These are phyloP conservation scores for Porites lobata DNA, from an alignment of 92 coral and sea anemone genomes.

Conservation along the genomic window DNA sequence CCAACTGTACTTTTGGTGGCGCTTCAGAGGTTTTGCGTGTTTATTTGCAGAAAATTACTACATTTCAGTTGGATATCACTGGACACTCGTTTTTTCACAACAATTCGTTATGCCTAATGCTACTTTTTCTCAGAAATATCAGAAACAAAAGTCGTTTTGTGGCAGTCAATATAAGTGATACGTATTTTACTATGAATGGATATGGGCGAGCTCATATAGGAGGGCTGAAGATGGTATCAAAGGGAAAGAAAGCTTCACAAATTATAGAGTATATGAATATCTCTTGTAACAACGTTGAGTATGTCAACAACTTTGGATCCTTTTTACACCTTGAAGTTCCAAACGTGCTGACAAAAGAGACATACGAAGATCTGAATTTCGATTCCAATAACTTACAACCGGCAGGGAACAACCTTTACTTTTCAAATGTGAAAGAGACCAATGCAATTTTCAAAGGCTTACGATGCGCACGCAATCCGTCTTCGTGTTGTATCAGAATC, in stretches of 20 bases:
- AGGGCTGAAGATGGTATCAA: constrained; percentile 1
- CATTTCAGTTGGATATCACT: not conserved
- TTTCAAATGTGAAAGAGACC: not conserved
- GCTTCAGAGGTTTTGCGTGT: not conserved
- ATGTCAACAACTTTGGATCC: not conserved
- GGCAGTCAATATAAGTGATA: not conserved
- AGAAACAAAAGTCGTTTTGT: not conserved
- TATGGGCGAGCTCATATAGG: not conserved
- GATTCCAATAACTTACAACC: no score
- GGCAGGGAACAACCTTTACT: not conserved
- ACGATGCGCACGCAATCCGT: not conserved
- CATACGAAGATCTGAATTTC: not conserved
- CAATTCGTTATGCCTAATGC: constrained; percentile 6
- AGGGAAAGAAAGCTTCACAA: not conserved
- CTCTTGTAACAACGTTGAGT: not conserved
- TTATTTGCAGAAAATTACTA: not conserved
- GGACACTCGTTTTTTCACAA: constrained; percentile 6
- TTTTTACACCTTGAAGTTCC: constrained; percentile 13
- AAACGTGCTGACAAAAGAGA: constrained; percentile 2
- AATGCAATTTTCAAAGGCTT: constrained; percentile 4
- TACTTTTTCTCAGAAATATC: not conserved
- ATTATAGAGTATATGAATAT: not conserved
- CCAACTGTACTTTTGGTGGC: constrained; percentile 9
- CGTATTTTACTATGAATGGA: constrained; percentile 9
- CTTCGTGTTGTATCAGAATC: not conserved